Percentiles rank a stretch among this genome's conserved stretches.
These are phyloP conservation scores for Seriola dumerili DNA, from an alignment of 2,113 vertebrate species.

Conservation along the genomic window DNA sequence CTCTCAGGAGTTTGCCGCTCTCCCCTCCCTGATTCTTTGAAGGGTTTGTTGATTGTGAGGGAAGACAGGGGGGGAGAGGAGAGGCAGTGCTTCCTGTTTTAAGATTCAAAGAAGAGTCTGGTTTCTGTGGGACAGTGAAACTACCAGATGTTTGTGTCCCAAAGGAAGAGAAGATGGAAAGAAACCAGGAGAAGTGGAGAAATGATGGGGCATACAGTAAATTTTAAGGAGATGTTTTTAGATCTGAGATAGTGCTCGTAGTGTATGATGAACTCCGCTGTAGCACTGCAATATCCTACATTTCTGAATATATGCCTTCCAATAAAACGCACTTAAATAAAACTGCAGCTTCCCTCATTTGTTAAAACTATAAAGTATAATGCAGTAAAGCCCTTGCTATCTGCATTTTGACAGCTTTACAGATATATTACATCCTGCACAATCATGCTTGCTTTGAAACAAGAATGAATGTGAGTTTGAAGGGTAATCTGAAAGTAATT, in stretches of 20 bases:
- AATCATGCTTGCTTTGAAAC: neutral
- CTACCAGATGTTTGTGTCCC: slow-evolving; percentile 29
- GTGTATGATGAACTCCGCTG: neutral
- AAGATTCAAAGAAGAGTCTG: slow-evolving; percentile 45
- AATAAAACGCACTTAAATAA: neutral
- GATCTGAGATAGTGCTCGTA: neutral
- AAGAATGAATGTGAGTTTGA: neutral
- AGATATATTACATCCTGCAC: neutral
- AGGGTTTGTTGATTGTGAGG: slow-evolving; percentile 55
- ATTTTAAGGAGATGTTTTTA: slow-evolving; percentile 9
- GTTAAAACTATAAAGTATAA: slow-evolving; percentile 1
- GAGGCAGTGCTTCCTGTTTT: slow-evolving; percentile 63
- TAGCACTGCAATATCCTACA: neutral
- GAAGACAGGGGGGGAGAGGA: slow-evolving; percentile 4
- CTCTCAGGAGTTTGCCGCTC: slow-evolving; percentile 43
- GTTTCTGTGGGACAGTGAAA: slow-evolving; percentile 38
- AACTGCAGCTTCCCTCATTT: neutral
- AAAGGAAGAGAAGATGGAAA: slow-evolving; percentile 27
- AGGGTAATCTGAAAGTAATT: slow-evolving; percentile 30
- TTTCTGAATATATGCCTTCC: neutral
- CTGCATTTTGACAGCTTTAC: neutral
- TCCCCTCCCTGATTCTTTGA: slow-evolving; percentile 46
- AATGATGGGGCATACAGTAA: slow-evolving; percentile 1
- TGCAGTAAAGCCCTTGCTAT: neutral
- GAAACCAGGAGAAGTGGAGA: neutral